Conservation (phyloP, 2,797 vertebrate species). For the Spinus olivaceus region DNA sequence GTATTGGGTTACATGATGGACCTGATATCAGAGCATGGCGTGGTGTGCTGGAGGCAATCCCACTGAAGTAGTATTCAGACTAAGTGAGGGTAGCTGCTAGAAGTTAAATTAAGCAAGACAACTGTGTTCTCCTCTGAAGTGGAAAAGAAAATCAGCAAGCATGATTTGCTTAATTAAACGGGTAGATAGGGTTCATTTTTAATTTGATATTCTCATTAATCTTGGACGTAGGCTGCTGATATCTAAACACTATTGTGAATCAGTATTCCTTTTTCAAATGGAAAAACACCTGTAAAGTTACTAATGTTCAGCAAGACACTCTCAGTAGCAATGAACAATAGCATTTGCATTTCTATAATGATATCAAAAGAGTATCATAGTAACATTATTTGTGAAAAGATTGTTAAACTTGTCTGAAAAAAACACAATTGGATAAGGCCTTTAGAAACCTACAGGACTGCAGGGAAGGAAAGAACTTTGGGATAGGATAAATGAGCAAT, state of each 20-base stretch:
- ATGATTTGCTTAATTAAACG: neutral
- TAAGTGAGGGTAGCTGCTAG: neutral
- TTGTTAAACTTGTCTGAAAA: neutral
- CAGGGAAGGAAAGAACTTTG: neutral
- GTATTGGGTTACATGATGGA: neutral
- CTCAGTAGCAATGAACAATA: neutral
- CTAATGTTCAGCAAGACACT: neutral
- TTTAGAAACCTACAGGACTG: neutral
- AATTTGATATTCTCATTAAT: neutral
- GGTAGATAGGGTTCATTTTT: neutral
- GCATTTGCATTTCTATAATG: neutral
- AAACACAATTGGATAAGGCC: neutral
- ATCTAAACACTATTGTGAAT: neutral
- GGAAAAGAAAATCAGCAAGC: neutral
- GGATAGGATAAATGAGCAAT: neutral
- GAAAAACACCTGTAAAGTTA: neutral
- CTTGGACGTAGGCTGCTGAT: neutral
- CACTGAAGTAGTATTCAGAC: neutral
- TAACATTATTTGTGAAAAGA: neutral
- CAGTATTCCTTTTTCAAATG: neutral
- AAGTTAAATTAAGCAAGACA: neutral
- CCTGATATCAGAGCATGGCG: neutral
- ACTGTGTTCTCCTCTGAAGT: neutral
- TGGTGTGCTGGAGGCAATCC: neutral
- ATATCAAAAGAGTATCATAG: neutral